Percentiles rank a stretch among this genome's conserved stretches.
These are phyloP conservation scores for Aulostomus chinensis DNA, from an alignment of 2,797 vertebrate genomes.

Conservation along the genomic window DNA sequence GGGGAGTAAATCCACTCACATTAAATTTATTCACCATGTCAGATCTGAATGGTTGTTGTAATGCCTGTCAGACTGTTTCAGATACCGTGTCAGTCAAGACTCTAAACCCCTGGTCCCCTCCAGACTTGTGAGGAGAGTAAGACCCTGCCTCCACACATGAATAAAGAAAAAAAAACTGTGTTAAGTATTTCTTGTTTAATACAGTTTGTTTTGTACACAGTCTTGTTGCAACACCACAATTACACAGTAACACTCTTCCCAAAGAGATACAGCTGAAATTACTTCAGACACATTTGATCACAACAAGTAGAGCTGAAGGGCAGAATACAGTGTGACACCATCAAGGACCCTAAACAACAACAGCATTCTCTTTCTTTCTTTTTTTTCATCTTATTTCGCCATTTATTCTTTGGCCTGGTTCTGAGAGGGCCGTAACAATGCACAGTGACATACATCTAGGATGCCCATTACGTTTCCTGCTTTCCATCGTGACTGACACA, in stretches of 20 bases:
- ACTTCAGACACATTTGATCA: constrained; percentile 61
- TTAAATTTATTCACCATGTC: constrained; percentile 37
- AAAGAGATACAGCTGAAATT: constrained; percentile 45
- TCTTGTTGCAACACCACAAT: constrained; percentile 63
- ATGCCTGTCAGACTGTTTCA: constrained; percentile 45
- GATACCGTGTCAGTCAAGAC: constrained; percentile 40
- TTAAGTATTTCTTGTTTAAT: constrained; percentile 54
- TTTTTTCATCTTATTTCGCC: constrained; percentile 2
- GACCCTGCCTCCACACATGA: constrained; percentile 12
- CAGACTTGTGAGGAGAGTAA: constrained; percentile 2
- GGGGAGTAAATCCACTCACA: neutral
- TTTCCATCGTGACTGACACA: constrained; percentile 45
- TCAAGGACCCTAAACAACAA: constrained; percentile 46
- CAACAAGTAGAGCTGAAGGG: constrained; percentile 52
- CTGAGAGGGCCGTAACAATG: constrained; percentile 2
- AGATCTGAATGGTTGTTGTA: constrained; percentile 38
- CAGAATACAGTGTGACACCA: constrained; percentile 51
- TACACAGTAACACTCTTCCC: constrained; percentile 57
- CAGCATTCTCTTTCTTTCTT: constrained; percentile 25
- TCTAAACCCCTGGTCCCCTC: neutral
- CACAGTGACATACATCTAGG: constrained; percentile 37
- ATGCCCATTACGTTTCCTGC: constrained; percentile 27
- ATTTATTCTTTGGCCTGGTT: constrained; percentile 5
- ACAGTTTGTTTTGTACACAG: constrained; percentile 53
- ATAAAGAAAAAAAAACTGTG: constrained; percentile 24